These are phyloP conservation scores for Typhlomys cinereus DNA, from an alignment of 2,113 vertebrate species.

Conservation along the genomic window DNA sequence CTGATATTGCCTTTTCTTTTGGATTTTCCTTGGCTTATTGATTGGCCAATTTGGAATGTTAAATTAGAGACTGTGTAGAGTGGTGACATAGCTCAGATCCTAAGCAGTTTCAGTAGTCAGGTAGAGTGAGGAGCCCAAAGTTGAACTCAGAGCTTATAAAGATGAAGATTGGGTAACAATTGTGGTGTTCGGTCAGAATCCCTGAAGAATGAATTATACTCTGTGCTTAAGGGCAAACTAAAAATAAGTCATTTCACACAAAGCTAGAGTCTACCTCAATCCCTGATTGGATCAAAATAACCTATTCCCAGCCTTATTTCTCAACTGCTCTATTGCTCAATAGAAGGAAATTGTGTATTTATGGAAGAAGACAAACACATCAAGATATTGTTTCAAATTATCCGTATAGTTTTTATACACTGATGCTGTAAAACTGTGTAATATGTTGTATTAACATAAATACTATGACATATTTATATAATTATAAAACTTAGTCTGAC, in stretches of 20 bases:
- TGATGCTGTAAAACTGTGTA: not conserved
- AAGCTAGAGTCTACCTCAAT: conserved; percentile 14
- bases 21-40: no score
- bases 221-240: conserved; percentile 8
- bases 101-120: not conserved
- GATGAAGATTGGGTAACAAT: not conserved
- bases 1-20: no score
- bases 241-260: conserved; percentile 46
- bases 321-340: no score
- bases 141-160: not conserved
- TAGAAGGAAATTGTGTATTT: conserved; percentile 33
- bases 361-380: not conserved
- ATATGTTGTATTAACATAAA: not conserved
- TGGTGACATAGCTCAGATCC: not conserved
- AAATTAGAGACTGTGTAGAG: not conserved
- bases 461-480: conserved; percentile 14
- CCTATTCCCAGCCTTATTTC: not conserved
- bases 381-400: conserved; percentile 15
- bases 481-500: conserved; percentile 20
- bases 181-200: not conserved
- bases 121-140: not conserved
- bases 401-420: not conserved
- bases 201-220: not conserved
- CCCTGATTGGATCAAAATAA: conserved; percentile 45
- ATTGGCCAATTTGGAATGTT: not conserved